Evolutionary conservation across 2,797 vertebrate species (phyloP), one percentile per base, ranked within the genome.

Genomic region (Acridotheres tristis): DNA sequence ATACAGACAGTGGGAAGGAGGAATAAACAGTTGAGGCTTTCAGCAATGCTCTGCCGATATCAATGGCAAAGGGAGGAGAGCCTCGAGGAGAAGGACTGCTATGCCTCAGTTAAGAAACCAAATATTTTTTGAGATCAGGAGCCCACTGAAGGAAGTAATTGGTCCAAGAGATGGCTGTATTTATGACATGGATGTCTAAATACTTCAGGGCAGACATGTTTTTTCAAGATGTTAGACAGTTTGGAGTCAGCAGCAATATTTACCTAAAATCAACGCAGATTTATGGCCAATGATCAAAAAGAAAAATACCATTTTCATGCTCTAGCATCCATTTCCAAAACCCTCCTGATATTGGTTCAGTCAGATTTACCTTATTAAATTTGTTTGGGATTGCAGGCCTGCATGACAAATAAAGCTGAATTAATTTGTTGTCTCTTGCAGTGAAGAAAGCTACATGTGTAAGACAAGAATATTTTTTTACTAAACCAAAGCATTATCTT

Each of bases 1-100:
- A 13, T 16, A 66, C 16, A 47, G 10, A 12, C 22, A n/a, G 38
- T 13, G 48, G 29, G 19, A 48, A 88, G 81, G 48, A 23, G 11
- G 13, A 34, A 57, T 8, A 36, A 79, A n/a, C 4, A 61, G 13
- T 2, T 38, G 55, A 63, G 23, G 40, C 9, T 68, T 32, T 27
- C 55, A 82, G 53, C 16, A 74, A 9, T 13, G 38, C 16, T 87
- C 58, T 85, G 36, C 43, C 0, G 0, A 58, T 1, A 7, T 5
- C 27, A 36, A 20, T 1, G 7, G 45, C 50, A 62, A 61, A 40
- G 65, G 57, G 13, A 81, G 36, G 13, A 59, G 40, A 87, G 21
- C 32, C 25, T 83, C 5, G 2, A 62, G 26, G 7, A 38, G 81
- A 82, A 75, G 43, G 51, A 53, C 32, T n/a, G 18, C 38, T 40